These are phyloP conservation scores for Lochmaea crataegi DNA, from an alignment of 2,888 invertebrate genomes.

Conservation along the genomic window DNA sequence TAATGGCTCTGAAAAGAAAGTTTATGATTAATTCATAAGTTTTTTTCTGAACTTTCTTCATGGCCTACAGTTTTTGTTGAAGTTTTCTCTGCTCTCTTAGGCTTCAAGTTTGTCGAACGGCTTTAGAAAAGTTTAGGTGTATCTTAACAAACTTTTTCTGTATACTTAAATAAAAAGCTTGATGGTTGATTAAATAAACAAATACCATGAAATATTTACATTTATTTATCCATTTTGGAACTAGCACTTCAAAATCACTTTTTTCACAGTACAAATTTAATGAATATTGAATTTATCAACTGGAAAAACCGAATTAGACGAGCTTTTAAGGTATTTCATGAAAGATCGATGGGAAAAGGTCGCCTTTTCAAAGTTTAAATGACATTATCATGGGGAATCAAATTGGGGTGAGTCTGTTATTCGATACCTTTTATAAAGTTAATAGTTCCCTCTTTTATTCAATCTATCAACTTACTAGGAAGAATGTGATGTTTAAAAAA, in stretches of 20 bases:
- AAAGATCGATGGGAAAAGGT: background rate
- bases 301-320: background rate
- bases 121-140: background rate
- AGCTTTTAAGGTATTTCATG: background rate
- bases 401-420: background rate
- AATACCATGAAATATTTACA: background rate
- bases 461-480: background rate
- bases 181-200: background rate
- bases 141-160: background rate
- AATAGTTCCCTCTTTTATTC: background rate
- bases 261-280: too few relatives aligned
- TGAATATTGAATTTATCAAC: background rate
- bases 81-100: background rate
- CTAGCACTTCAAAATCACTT: too few relatives aligned
- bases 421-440: background rate
- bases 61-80: background rate
- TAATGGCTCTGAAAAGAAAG: background rate
- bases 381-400: slow-evolving; percentile 19
- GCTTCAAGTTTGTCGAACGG: background rate
- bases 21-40: background rate
- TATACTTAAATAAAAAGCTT: background rate
- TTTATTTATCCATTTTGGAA: too few relatives aligned
- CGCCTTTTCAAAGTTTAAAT: slow-evolving; percentile 9
- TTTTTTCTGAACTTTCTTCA: background rate
- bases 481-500: too few relatives aligned